Base-by-base conservation (phyloP, 1,140 invertebrate genomes). In the Bicyclus anynana region DNA sequence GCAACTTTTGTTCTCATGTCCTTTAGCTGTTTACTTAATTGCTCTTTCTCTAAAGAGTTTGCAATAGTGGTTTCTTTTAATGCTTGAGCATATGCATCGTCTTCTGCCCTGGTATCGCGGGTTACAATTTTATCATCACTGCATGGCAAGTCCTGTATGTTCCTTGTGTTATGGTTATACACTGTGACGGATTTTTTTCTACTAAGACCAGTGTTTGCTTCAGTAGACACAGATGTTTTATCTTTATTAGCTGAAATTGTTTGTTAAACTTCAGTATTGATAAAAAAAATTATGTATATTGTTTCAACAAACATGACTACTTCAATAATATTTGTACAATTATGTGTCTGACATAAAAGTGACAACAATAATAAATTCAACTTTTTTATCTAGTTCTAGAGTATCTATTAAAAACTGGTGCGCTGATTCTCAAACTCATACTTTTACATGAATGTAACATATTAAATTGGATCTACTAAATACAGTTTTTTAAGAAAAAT, bases 71-170 rank as follows among this genome's bases (percentile, higher is more conserved):
- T 60, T 65, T 89, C 84, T 61, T 69, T 83, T 35, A 76, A 55
- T 5, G 85, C 87, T 53, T 80, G 72, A 2, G 74, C 62, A 53
- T 84, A 89, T 4, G 87, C 87, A 69, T 89, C 79, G n/a, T 83
- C 79, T 16, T 74, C 72, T 18, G 44, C 52, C 29, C 67, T 70
- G 4, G 38, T 0, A 14, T 85, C 76, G 18, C 75, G 69, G 4
- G 74, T 51, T 5, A 89, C 85, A 29, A 80, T 16, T 10, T 53
- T 57, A 4, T 75, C 60, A 35, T 72, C 65, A 42, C 53, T 60
- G 53, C 44, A 65, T 14, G 72, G 64, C 5, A 84, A 26, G 33
- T 77, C 62, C 53, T 70, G 63, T 12, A 59, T 65, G 46, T 86
- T 74, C 54, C 79, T 75, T 13, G 84, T 86, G n/a, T 65, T 69